A percentile compares a stretch with the other conserved stretches of the same genome.
These are phyloP conservation scores for Nephila pilipes DNA, from an alignment of 1,140 invertebrate genomes.

Conservation along the genomic window DNA sequence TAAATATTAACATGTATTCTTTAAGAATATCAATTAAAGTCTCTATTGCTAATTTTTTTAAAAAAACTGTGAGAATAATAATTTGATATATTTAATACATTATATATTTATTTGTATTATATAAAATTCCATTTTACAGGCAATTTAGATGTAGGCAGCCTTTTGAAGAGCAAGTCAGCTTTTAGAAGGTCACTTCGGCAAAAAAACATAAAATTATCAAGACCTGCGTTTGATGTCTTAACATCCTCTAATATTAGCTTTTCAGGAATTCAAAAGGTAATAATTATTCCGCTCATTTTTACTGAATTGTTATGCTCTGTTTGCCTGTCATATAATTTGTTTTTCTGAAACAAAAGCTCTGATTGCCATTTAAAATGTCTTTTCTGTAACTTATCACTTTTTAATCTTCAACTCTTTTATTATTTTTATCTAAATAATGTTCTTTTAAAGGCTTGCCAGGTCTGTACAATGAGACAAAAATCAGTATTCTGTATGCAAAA, in stretches of 20 bases:
- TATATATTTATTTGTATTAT: background rate
- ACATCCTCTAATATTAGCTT: constrained; percentile 63
- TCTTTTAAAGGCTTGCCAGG: too few species aligned
- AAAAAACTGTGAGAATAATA: too few species aligned
- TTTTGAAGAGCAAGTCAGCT: constrained; percentile 41
- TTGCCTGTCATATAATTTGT: background rate
- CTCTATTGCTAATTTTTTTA: too few species aligned
- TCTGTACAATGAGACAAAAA: too few species aligned
- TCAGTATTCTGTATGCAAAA: too few species aligned
- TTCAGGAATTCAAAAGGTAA: constrained; percentile 69
- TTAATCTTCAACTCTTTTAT: too few species aligned
- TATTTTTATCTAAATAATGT: too few species aligned
- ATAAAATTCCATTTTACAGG: constrained; percentile 45
- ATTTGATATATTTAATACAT: background rate
- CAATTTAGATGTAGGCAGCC: constrained; percentile 36
- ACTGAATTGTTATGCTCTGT: background rate
- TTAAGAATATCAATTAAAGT: too few species aligned
- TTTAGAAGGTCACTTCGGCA: constrained; percentile 32
- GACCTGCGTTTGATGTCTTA: constrained; percentile 35
- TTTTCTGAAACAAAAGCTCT: too few species aligned
- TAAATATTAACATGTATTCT: too few species aligned
- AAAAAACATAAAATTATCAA: constrained; percentile 59
- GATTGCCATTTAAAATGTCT: too few species aligned
- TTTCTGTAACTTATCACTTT: too few species aligned
- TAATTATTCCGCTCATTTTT: background rate